Evolutionary conservation across 1,140 invertebrate species (phyloP).

Genomic region (Drosophila pruinosa): DNA sequence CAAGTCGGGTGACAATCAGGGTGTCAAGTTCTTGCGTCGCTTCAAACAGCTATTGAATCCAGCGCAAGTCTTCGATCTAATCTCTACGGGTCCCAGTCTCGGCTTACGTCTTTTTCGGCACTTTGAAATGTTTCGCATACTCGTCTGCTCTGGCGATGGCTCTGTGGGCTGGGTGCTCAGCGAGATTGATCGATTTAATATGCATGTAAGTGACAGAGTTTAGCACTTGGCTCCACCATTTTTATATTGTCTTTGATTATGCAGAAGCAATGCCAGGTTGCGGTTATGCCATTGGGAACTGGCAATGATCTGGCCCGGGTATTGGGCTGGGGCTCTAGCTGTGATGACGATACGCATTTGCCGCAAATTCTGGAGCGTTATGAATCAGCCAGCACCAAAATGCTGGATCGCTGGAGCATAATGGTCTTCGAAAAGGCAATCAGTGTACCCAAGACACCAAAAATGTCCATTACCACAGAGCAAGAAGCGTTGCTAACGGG

Average conservation of each 20-base stretch:
- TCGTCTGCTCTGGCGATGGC: constrained; percentile 96
- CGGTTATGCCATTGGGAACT: constrained; percentile 96
- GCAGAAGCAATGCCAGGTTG: constrained; percentile 95
- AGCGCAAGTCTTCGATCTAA: constrained; percentile 98
- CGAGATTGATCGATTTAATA: constrained; percentile 95
- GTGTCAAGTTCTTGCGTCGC: constrained; percentile 96
- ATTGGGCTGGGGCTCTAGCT: constrained; percentile 97
- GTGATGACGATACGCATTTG: constrained; percentile 96
- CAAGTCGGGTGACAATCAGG: constrained; percentile 98
- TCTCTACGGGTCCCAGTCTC: constrained; percentile 92
- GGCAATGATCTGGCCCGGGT: constrained; percentile 97
- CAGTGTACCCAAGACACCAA: constrained; percentile 84
- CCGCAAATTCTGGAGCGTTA: constrained; percentile 96
- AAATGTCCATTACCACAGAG: constrained; percentile 84
- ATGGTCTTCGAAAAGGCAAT: constrained; percentile 94
- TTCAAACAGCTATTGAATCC: constrained; percentile 98
- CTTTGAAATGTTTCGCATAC: constrained; percentile 95
- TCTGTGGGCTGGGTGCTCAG: constrained; percentile 97
- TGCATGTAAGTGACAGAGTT: constrained; percentile 89
- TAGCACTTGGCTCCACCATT: background rate
- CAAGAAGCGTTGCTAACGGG: constrained; percentile 85
- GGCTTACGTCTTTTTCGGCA: constrained; percentile 94
- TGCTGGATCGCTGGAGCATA: constrained; percentile 97
- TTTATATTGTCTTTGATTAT: background rate
- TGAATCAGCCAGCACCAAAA: constrained; percentile 97